Conservation (phyloP, 1,140 invertebrate genomes). For the Drosophila ohnishii region DNA sequence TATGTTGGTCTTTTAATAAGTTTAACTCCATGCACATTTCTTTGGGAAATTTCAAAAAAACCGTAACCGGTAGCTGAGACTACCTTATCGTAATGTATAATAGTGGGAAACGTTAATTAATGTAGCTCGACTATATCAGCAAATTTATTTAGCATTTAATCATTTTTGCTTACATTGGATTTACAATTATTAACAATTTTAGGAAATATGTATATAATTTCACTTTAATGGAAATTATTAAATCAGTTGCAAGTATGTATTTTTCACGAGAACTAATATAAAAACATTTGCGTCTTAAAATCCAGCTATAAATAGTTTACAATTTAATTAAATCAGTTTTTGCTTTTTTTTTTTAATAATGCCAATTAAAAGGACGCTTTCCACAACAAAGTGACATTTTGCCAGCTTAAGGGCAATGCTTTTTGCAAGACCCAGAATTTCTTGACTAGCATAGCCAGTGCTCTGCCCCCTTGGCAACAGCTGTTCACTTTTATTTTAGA, state of each 20-base stretch:
- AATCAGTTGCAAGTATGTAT: no score
- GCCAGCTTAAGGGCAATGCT: background rate
- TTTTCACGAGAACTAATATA: no score
- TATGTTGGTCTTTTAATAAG: no score
- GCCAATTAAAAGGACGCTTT: background rate
- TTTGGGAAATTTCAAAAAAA: no score
- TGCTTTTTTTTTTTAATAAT: no score
- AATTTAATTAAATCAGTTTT: no score
- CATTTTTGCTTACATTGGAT: background rate
- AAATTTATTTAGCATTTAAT: background rate
- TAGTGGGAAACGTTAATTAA: no score
- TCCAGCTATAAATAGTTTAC: no score
- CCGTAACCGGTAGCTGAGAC: background rate
- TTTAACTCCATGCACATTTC: no score
- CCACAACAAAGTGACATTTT: background rate
- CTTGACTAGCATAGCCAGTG: background rate
- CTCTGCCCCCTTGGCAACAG: constrained; percentile 25
- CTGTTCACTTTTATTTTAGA: constrained; percentile 6
- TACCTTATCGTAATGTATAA: background rate
- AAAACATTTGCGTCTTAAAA: no score
- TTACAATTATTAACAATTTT: background rate
- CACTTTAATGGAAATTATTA: no score
- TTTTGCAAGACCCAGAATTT: background rate
- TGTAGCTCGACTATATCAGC: background rate
- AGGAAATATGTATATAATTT: no score